Conservation (phyloP, 2,797 vertebrate species). For the Sardinella longiceps region DNA sequence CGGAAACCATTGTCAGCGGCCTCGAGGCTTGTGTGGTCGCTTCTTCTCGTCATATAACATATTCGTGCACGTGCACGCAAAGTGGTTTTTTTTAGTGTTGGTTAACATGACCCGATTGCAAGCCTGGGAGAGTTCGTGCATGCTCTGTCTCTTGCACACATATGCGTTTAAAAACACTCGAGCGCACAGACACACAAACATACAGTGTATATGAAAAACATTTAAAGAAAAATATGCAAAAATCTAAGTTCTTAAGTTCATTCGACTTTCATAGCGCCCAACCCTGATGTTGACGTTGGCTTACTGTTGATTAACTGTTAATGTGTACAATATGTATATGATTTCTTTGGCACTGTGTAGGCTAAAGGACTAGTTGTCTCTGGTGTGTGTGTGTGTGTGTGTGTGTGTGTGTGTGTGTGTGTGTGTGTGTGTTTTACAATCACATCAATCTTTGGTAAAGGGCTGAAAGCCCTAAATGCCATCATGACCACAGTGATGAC, state of each 20-base stretch:
- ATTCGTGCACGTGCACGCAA: slow-evolving; percentile 6
- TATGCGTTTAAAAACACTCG: neutral
- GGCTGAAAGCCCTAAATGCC: too few relatives aligned
- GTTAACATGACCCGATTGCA: neutral
- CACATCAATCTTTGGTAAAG: too few relatives aligned
- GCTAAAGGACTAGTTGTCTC: neutral
- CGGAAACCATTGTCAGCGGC: slow-evolving; percentile 15
- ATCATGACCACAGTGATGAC: too few relatives aligned
- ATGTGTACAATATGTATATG: too few relatives aligned
- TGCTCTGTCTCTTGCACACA: neutral
- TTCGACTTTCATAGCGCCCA: too few relatives aligned
- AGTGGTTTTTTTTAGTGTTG: neutral
- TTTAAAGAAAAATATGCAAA: too few relatives aligned
- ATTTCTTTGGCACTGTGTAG: neutral
- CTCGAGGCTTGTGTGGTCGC: slow-evolving; percentile 7
- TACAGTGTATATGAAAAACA: neutral
- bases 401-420: too few relatives aligned
- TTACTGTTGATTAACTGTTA: too few relatives aligned
- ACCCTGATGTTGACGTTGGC: too few relatives aligned
- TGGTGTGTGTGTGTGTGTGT: too few relatives aligned
- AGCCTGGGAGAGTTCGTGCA: neutral
- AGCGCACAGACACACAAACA: neutral
- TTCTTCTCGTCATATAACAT: slow-evolving; percentile 1
- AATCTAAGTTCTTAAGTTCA: too few relatives aligned
- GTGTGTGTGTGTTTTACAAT: too few relatives aligned